These are phyloP conservation scores for Etheostoma perlongum DNA, from an alignment of 2,797 vertebrate genomes.

Conservation along the genomic window DNA sequence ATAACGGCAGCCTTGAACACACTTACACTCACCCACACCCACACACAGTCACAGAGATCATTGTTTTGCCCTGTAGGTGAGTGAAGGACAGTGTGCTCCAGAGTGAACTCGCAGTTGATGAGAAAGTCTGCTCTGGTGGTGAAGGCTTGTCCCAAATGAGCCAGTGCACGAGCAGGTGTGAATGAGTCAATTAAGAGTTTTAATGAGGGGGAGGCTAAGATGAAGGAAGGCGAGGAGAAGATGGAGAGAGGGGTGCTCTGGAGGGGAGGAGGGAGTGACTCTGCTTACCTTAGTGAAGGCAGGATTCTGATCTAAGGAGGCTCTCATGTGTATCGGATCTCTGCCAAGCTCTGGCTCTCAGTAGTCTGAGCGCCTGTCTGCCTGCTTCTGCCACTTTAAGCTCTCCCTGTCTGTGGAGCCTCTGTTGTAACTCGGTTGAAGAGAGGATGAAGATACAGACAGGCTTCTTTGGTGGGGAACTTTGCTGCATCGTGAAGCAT, in stretches of 20 bases:
- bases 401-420: slow-evolving; percentile 41
- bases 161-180: slow-evolving; percentile 79
- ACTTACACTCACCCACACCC: slow-evolving; percentile 18
- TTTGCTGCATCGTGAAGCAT: slow-evolving; percentile 24
- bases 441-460: slow-evolving; percentile 39
- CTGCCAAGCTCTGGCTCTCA: slow-evolving; percentile 65
- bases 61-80: slow-evolving; percentile 69
- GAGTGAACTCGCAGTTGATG: slow-evolving; percentile 76
- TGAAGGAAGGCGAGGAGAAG: slow-evolving; percentile 62
- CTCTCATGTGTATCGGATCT: slow-evolving; percentile 69
- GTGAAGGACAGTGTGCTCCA: slow-evolving; percentile 75
- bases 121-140: slow-evolving; percentile 79
- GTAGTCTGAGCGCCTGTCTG: slow-evolving; percentile 51
- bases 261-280: slow-evolving; percentile 52
- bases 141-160: slow-evolving; percentile 77
- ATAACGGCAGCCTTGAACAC: slow-evolving; percentile 5
- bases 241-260: slow-evolving; percentile 33
- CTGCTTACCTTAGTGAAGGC: slow-evolving; percentile 67
- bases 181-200: slow-evolving; percentile 83
- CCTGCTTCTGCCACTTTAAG: slow-evolving; percentile 51
- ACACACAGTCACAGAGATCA: slow-evolving; percentile 40
- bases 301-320: slow-evolving; percentile 69
- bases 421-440: slow-evolving; percentile 36
- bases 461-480: slow-evolving; percentile 24
- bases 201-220: slow-evolving; percentile 77